Base-by-base conservation (phyloP, 2,888 invertebrate genomes). In the Drosophila suboccidentalis region DNA sequence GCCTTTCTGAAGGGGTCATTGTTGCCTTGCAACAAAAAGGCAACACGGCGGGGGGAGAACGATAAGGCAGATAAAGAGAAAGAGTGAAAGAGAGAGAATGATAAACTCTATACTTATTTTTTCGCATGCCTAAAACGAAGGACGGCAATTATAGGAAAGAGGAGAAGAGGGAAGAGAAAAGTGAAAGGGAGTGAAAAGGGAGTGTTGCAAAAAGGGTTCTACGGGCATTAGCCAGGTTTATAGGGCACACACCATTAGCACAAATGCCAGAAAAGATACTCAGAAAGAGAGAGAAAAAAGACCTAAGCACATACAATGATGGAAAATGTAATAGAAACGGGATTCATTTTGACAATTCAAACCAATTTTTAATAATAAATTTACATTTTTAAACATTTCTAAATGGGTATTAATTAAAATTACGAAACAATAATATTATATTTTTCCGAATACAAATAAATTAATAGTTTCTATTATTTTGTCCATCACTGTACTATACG, bases 191-290 rank as follows among this genome's bases (percentile, higher is more conserved):
- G 44, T 54, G 49, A 63, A 63, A 47, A 36, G 41, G 41, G 41
- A 46, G 41, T 36, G 59, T 57, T 15, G 68, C 29, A 47, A 22
- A 63, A 80, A 71, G 80, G 80, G 74, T 77, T 75, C 74, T 70
- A 63, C 49, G 59, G 74, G 78, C 75, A 80, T 80, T 77, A 80
- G 81, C 74, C 78, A 69, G 80, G 71, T 74, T 80, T 80, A 80
- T 77, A 74, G 74, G 64, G 69, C 65, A 80, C 77, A 80, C 80
- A 77, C 80, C 80, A 80, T 80, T 80, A 80, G 71, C 71, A 63
- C 66, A 66, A 78, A 75, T 65, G 75, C 58, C 79, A 64, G 63
- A 39, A 62, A 60, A 71, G 41, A 44, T 11, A 61, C 32, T 29
- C 53, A 26, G 13, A 4, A 17, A 34, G 11, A 26, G 32, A 29